Evolutionary conservation across 2,888 invertebrate species (phyloP), one percentile per base, ranked within the genome.

Genomic region (Ecliptopera silaceata): DNA sequence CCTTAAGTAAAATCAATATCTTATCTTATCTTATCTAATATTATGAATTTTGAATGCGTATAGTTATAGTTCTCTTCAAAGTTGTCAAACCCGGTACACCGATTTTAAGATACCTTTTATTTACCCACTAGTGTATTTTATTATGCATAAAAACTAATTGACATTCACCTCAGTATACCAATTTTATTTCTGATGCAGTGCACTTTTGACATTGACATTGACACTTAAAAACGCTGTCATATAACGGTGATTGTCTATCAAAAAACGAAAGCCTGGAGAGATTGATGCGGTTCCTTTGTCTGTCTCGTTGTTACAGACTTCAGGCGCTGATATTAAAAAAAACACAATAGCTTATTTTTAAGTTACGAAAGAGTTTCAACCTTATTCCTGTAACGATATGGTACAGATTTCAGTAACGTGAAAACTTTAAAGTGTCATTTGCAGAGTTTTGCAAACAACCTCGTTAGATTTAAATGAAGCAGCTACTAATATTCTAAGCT

Each of bases 211-310:
- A n/a, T n/a, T n/a, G n/a, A n/a, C n/a, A n/a, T n/a, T n/a, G 6
- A 2, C 3, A 10, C 6, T 29, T 5, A 0, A 6, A 6, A 10
- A 29, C 6, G 29, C 11, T n/a, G 36, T 36, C 36, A 36, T 36
- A 36, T 15, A 10, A 2, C 15, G 15, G 8, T 15, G 15, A 15
- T 10, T 15, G 10, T 36, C 10, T 36, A 13, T 3, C 15, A 8
- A 2, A 10, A 12, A 36, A 36, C 36, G 2, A 3, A 36, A 36
- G 15, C 15, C 15, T 36, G 10, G 36, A 44, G 60, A 68, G 68
- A 68, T 68, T 65, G 69, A 71, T 71, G 69, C 57, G 63, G 55
- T 61, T 52, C 55, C 59, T 68, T 67, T 66, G 66, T 65, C 67
- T 66, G 65, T 64, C 66, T 60, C 56, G 63, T 64, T 68, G 67